Evolutionary conservation across 2,888 invertebrate genomes (phyloP), one percentile per base, ranked within the genome.

Genomic region (Drosophila tripunctata): DNA sequence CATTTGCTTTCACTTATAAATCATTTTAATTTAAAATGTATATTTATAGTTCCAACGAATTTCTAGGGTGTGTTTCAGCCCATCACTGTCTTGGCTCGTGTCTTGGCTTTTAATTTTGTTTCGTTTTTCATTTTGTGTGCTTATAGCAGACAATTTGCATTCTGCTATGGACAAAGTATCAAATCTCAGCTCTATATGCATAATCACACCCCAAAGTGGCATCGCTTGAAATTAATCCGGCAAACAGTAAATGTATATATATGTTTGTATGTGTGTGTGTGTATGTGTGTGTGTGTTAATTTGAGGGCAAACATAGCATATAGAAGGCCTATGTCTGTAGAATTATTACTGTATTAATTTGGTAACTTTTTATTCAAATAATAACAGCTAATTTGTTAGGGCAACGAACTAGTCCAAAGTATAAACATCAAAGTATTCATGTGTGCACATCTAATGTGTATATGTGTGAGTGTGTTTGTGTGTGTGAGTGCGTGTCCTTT

Each of bases 171-270:
- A 57, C 63, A 68, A 67, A 78, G 54, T 75, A 72, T 65, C 85
- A 84, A 80, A 80, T 78, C 87, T 84, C 56, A 57, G 68, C 68
- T 67, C 60, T 55, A 68, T 68, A 85, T 78, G 85, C 82, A 68
- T 78, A 81, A 87, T 81, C 85, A 75, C 75, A 85, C 81, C 75
- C 82, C 47, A 48, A 87, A 78, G 87, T 84, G 67, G 67, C 85
- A 77, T 87, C 62, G 52, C 50, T 33, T 44, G 63, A 65, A 80
- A 87, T 67, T 63, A 74, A 62, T 61, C 55, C 58, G 10, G 10
- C n/a, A 30, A 8, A 51, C 19, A 19, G 19, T 6, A 57, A 50
- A 38, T 63, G 38, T 35, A 27, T 51, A 12, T 19, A 8, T 33
- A 35, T 36, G 36, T 30, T 8, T 31, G 44, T 30, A n/a, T n/a